Conservation (phyloP, 2,113 vertebrate species). For the Tonatia bakeri region DNA sequence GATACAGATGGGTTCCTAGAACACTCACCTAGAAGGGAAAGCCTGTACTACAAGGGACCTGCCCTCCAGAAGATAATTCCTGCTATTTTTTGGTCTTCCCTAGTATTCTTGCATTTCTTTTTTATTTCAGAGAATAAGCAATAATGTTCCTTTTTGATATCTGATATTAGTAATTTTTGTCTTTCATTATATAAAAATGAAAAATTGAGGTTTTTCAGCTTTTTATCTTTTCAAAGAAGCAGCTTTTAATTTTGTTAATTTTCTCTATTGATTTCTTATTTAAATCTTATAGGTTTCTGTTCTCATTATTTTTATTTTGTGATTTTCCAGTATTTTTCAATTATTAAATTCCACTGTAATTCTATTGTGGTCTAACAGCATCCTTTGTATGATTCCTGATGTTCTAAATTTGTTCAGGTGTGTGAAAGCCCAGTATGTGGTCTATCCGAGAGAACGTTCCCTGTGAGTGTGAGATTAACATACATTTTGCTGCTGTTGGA, state of each 20-base stretch:
- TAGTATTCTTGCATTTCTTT: not conserved
- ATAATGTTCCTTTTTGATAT: not conserved
- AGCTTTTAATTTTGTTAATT: not conserved
- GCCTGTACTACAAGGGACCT: no score
- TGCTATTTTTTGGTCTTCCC: no score
- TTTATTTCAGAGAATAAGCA: not conserved
- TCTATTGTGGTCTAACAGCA: not conserved
- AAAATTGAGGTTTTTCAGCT: not conserved
- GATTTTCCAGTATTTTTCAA: not conserved
- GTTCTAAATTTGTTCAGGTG: not conserved
- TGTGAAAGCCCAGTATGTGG: not conserved
- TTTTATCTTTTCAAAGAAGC: not conserved
- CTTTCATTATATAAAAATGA: no score
- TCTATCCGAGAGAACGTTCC: not conserved
- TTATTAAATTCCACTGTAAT: not conserved
- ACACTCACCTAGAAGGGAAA: no score
- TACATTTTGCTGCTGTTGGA: not conserved
- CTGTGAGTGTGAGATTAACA: conserved; percentile 10
- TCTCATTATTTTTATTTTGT: not conserved
- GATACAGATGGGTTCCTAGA: no score
- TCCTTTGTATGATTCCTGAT: not conserved
- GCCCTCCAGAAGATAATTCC: no score
- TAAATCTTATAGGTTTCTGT: not conserved
- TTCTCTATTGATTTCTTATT: not conserved
- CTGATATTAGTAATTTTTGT: not conserved